phyloP scores from a whole-genome alignment of 37 sponge, comb jelly and placozoan genomes.

The Mnemiopsis leidyi region DNA sequence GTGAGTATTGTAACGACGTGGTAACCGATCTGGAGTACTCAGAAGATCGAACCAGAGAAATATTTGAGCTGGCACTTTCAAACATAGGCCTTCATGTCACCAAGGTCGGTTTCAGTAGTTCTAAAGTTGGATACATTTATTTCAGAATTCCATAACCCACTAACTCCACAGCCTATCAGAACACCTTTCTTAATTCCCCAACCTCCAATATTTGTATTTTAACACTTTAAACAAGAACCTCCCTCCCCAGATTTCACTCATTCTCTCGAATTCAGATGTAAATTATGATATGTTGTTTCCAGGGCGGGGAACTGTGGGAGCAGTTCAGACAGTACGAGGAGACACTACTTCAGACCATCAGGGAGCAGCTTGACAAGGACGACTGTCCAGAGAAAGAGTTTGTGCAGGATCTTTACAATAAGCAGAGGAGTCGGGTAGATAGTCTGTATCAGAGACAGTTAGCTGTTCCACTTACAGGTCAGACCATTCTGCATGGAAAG shows the following conservation, averaged over 20 bases:
- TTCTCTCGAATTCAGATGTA: no score
- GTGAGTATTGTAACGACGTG: constrained; percentile 35
- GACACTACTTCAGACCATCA: neutral
- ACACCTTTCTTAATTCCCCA: no score
- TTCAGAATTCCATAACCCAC: no score
- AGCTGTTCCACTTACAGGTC: constrained; percentile 2
- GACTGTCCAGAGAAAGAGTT: neutral
- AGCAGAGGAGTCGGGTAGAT: constrained; percentile 46
- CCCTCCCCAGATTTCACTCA: no score
- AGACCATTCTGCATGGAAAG: no score
- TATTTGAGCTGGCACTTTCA: constrained; percentile 51
- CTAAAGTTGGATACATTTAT: no score
- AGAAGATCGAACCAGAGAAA: neutral
- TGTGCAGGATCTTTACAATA: constrained; percentile 43
- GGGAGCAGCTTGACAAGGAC: neutral
- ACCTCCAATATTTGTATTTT: no score
- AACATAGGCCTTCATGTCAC: constrained; percentile 34
- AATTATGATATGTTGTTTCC: neutral
- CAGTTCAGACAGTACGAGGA: constrained; percentile 44
- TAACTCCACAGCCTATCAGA: no score
- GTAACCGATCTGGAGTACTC: neutral
- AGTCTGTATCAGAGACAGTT: constrained; percentile 14
- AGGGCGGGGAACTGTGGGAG: constrained; percentile 45
- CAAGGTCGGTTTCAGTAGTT: no score
- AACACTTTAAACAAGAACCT: no score